Conservation (phyloP, 2,888 invertebrate genomes). For the Cheilosia pagana region DNA sequence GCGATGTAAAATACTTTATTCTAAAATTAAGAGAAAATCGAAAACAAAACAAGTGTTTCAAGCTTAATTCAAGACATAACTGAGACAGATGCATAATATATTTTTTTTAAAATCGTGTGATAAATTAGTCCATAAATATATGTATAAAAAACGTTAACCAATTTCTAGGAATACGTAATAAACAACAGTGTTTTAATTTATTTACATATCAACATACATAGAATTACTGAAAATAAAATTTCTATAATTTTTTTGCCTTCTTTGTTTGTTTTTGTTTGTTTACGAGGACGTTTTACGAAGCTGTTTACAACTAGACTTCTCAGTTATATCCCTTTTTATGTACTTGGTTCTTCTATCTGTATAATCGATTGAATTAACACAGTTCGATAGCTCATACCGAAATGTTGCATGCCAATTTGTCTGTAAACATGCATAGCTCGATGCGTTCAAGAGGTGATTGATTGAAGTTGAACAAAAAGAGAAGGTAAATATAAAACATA, state of each 20-base stretch:
- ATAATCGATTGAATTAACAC: slow-evolving; percentile 14
- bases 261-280: background rate
- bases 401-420: slow-evolving; percentile 10
- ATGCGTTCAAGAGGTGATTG: slow-evolving; percentile 9
- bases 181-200: slow-evolving; percentile 51
- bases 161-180: slow-evolving; percentile 28
- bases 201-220: slow-evolving; percentile 64
- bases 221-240: slow-evolving; percentile 45
- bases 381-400: background rate
- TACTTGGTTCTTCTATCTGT: background rate
- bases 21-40: slow-evolving; percentile 19
- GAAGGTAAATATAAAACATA: slow-evolving; percentile 5
- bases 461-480: background rate
- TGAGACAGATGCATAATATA: slow-evolving; percentile 12
- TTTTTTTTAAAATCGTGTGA: background rate
- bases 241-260: background rate
- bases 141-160: slow-evolving; percentile 11
- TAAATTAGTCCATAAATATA: slow-evolving; percentile 3
- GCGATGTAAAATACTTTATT: slow-evolving; percentile 19
- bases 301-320: slow-evolving; percentile 51
- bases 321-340: slow-evolving; percentile 42
- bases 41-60: slow-evolving; percentile 17
- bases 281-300: slow-evolving; percentile 32
- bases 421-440: slow-evolving; percentile 5
- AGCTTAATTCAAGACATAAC: slow-evolving; percentile 38